A percentile compares a stretch with the other conserved stretches of the same genome.
Conservation (phyloP, 2,113 vertebrate genomes). For the Mesocricetus auratus region DNA sequence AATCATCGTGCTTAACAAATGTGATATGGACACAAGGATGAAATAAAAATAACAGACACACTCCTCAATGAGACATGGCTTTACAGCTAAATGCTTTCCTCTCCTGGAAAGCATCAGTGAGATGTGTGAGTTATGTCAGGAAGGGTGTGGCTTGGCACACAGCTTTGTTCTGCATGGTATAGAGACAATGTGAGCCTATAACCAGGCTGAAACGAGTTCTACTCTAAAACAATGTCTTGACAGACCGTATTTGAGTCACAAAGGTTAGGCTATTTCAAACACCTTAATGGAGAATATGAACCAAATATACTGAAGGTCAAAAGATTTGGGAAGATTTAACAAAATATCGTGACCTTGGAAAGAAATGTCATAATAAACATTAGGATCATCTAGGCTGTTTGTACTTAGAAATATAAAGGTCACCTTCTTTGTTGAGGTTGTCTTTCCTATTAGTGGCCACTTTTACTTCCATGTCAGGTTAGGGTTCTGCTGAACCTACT, state of each 20-base stretch:
- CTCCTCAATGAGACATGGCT: not conserved
- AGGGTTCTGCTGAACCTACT: not conserved
- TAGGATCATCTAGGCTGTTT: constrained; percentile 30
- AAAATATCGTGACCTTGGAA: constrained; percentile 46
- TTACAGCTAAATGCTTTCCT: constrained; percentile 9
- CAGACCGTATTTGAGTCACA: not conserved
- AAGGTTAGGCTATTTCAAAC: not conserved
- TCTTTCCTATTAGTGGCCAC: not conserved
- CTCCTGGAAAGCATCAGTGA: not conserved
- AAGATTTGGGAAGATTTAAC: constrained; percentile 64
- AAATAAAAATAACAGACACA: constrained; percentile 15
- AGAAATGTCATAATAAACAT: constrained; percentile 56
- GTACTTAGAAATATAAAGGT: constrained; percentile 58
- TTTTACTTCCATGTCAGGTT: not conserved
- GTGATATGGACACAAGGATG: not conserved
- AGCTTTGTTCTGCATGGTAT: accelerated
- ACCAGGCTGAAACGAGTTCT: not conserved
- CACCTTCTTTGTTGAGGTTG: constrained; percentile 4
- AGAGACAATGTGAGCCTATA: not conserved
- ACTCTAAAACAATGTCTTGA: not conserved
- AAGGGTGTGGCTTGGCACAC: not conserved
- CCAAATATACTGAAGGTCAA: constrained; percentile 65
- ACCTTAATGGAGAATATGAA: constrained; percentile 5
- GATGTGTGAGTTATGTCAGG: not conserved
- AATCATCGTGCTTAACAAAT: not conserved